Percentiles rank a stretch among this genome's conserved stretches.
Conservation (phyloP, 1,140 invertebrate genomes). For the Aphelinus atriplicis region DNA sequence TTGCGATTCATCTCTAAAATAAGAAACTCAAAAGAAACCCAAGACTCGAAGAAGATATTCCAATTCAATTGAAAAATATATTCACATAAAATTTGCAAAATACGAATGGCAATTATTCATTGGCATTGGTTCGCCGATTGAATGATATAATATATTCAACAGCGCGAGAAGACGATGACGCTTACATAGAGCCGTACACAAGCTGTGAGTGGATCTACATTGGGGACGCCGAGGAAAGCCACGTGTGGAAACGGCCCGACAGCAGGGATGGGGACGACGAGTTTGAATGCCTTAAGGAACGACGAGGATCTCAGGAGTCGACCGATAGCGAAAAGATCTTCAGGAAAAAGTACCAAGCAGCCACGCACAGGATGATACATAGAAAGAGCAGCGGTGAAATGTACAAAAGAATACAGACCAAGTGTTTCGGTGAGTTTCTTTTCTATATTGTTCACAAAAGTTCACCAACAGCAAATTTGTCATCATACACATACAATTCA, state of each 20-base stretch:
- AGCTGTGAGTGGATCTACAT: conserved; percentile 80
- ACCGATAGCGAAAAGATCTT: conserved; percentile 90
- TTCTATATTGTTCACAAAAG: neutral
- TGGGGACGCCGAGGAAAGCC: conserved; percentile 76
- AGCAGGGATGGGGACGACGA: conserved; percentile 61
- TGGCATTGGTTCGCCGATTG: too few relatives aligned
- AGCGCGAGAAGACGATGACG: conserved; percentile 73
- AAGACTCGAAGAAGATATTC: too few relatives aligned
- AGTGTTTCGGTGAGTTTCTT: conserved; percentile 81
- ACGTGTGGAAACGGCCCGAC: conserved; percentile 74
- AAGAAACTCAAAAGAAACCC: too few relatives aligned
- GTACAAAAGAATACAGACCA: conserved; percentile 84
- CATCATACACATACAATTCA: neutral
- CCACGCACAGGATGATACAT: conserved; percentile 90
- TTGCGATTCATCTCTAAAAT: too few relatives aligned
- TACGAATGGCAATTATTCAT: too few relatives aligned
- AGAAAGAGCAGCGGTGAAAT: conserved; percentile 91
- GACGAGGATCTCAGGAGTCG: conserved; percentile 74
- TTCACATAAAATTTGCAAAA: too few relatives aligned
- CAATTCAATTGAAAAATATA: neutral
- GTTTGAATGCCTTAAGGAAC: conserved; percentile 58
- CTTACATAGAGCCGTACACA: conserved; percentile 78
- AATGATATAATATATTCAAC: neutral
- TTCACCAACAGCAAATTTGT: neutral
- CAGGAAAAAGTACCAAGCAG: conserved; percentile 83